A percentile compares a stretch with the other conserved stretches of the same genome.
These are phyloP conservation scores for Amphibalanus amphitrite DNA, from an alignment of 1,140 invertebrate species.

Conservation along the genomic window DNA sequence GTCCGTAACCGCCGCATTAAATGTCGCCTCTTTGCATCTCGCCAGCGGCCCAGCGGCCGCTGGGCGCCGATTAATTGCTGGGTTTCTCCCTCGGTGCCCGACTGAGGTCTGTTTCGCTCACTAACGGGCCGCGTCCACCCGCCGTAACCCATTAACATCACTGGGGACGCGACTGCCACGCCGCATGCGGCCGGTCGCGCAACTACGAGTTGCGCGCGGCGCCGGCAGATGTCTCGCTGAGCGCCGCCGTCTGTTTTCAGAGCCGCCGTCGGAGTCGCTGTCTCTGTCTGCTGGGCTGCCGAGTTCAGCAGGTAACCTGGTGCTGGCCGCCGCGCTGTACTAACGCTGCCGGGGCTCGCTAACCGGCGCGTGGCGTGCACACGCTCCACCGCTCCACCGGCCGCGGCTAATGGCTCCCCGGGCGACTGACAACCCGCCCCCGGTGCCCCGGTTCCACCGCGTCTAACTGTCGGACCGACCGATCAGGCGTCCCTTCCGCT, in stretches of 20 bases:
- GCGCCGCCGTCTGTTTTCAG: neutral
- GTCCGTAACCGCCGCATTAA: too few relatives aligned
- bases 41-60: too few relatives aligned
- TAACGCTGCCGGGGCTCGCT: neutral
- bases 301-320: neutral
- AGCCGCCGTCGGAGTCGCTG: neutral
- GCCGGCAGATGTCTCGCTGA: neutral
- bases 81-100: neutral
- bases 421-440: neutral
- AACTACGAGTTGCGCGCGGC: neutral
- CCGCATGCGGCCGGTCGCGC: too few relatives aligned
- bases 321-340: neutral
- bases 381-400: too few relatives aligned
- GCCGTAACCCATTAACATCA: neutral
- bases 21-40: too few relatives aligned
- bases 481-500: too few relatives aligned
- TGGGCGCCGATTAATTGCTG: too few relatives aligned
- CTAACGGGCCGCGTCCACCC: neutral
- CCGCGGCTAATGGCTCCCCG: neutral
- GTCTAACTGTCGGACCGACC: too few relatives aligned
- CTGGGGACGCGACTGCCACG: neutral
- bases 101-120: neutral
- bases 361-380: neutral
- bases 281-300: neutral
- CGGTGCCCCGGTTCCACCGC: too few relatives aligned